Conservation (phyloP, 2,888 invertebrate species). For the Aphodius granarius region DNA sequence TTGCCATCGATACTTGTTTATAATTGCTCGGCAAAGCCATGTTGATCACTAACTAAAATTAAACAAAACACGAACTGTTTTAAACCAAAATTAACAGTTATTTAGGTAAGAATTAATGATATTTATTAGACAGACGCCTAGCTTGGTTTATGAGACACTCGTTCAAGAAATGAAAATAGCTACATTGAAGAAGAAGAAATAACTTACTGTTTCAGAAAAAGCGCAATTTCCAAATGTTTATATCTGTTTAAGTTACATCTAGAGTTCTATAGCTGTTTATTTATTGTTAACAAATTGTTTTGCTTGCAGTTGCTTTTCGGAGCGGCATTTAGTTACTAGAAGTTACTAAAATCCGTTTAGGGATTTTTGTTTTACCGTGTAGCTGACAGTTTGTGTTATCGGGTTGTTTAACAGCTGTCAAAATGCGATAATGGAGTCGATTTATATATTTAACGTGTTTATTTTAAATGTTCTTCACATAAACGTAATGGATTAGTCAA, state of each 20-base stretch:
- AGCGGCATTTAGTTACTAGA: background rate
- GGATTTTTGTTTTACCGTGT: conserved; percentile 15
- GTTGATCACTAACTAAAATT: conserved; percentile 29
- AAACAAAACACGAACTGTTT: background rate
- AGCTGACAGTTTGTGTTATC: conserved; percentile 27
- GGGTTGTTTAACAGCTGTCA: conserved; percentile 47
- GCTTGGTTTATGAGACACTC: too few species aligned
- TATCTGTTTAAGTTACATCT: background rate
- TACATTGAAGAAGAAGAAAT: background rate
- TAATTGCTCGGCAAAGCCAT: conserved; percentile 86
- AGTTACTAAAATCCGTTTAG: conserved; percentile 3
- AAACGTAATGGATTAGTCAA: conserved; percentile 53
- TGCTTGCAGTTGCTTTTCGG: background rate
- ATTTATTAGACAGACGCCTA: background rate
- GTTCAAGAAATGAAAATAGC: too few species aligned
- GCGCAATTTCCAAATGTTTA: background rate
- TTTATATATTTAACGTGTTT: conserved; percentile 49
- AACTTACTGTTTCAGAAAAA: background rate
- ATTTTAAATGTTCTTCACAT: conserved; percentile 50
- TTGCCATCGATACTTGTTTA: conserved; percentile 79
- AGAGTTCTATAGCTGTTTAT: background rate
- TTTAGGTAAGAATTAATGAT: background rate
- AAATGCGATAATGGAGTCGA: conserved; percentile 54
- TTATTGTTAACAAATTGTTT: background rate
- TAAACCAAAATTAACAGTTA: background rate